These are phyloP conservation scores for Lasiommata megera DNA, from an alignment of 2,888 invertebrate species.

Conservation along the genomic window DNA sequence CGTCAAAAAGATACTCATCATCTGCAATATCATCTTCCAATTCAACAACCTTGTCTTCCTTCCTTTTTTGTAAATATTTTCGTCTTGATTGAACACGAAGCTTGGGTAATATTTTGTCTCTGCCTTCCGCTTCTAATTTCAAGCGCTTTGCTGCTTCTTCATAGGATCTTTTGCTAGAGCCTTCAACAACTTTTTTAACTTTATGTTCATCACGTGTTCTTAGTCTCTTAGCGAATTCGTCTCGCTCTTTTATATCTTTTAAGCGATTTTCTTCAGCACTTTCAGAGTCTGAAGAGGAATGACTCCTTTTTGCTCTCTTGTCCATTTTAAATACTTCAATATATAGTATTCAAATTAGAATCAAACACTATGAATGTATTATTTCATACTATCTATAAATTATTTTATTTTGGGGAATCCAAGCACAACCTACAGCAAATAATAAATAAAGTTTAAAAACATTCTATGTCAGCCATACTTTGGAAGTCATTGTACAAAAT, in stretches of 20 bases:
- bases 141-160: slow-evolving; percentile 95
- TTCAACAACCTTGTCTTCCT: slow-evolving; percentile 97
- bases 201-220: slow-evolving; percentile 94
- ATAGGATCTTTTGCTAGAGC: slow-evolving; percentile 85
- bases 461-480: too few relatives aligned
- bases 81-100: slow-evolving; percentile 94
- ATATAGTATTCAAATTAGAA: too few relatives aligned
- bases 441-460: too few relatives aligned
- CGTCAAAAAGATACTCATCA: slow-evolving; percentile 97
- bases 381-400: too few relatives aligned
- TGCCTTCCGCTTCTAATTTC: slow-evolving; percentile 92
- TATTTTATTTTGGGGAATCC: too few relatives aligned
- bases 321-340: slow-evolving; percentile 43
- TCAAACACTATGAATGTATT: too few relatives aligned
- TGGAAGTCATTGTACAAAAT: too few relatives aligned
- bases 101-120: slow-evolving; percentile 92
- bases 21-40: slow-evolving; percentile 97
- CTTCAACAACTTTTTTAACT: slow-evolving; percentile 88
- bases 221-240: slow-evolving; percentile 95
- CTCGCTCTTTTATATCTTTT: slow-evolving; percentile 93
- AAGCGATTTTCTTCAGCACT: slow-evolving; percentile 91
- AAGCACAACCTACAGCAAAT: too few relatives aligned
- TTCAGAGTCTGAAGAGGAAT: slow-evolving; percentile 83
- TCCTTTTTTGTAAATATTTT: slow-evolving; percentile 96
- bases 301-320: slow-evolving; percentile 63